phyloP scores from a whole-genome alignment of 2,797 vertebrate species.

The Protosalanx chinensis region DNA sequence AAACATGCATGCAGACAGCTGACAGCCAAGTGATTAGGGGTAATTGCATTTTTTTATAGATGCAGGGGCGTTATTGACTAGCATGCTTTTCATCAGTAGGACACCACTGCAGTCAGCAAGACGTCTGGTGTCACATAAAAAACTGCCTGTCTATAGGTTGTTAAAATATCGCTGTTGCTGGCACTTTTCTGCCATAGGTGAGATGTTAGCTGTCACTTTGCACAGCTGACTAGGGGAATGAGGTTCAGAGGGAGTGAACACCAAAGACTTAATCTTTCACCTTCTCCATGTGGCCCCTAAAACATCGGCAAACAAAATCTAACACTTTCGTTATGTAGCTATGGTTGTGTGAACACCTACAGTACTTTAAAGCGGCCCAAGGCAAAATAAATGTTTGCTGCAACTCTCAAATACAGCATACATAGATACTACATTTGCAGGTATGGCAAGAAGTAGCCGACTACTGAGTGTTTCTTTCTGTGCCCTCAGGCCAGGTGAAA shows the following conservation, averaged over 20 bases:
- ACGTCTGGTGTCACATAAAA: too few relatives aligned
- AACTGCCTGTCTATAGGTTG: too few relatives aligned
- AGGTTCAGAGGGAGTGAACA: constrained; percentile 50
- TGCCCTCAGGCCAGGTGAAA: too few relatives aligned
- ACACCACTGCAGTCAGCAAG: constrained; percentile 39
- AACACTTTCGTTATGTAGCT: too few relatives aligned
- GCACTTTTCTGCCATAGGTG: constrained; percentile 49
- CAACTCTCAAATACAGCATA: too few relatives aligned
- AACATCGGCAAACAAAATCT: too few relatives aligned
- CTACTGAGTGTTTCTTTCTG: too few relatives aligned
- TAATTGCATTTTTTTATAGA: constrained; percentile 45
- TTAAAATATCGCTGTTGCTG: constrained; percentile 45
- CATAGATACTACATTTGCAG: too few relatives aligned
- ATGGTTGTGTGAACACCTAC: too few relatives aligned
- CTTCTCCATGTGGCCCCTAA: constrained; percentile 12
- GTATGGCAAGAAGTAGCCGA: too few relatives aligned
- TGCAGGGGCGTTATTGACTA: constrained; percentile 43
- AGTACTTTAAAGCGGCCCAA: too few relatives aligned
- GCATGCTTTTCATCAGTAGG: constrained; percentile 42
- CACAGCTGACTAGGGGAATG: constrained; percentile 56
- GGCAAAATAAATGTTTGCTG: too few relatives aligned
- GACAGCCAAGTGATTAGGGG: constrained; percentile 40
- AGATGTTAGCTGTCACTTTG: constrained; percentile 60
- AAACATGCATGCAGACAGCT: neutral
- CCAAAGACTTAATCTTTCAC: constrained; percentile 48